Evolutionary conservation across 2,888 invertebrate species (phyloP).

Genomic region (Acleris cristana): DNA sequence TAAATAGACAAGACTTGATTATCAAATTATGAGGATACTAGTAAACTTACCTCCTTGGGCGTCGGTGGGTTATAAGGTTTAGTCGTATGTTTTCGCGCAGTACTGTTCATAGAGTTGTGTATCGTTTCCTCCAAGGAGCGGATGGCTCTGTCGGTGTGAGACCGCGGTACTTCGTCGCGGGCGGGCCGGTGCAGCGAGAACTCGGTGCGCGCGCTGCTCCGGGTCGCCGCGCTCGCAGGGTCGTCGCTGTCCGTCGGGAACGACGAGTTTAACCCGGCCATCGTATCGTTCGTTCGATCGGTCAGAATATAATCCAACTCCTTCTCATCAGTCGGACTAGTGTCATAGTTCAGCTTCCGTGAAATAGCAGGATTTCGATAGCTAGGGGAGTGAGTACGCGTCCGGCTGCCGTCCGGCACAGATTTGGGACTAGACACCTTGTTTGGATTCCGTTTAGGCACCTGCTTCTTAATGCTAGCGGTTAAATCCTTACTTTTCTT

Average conservation of each 20-base stretch:
- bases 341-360: constrained; percentile 66
- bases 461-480: constrained; percentile 61
- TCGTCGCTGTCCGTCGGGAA: constrained; percentile 68
- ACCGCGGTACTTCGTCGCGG: constrained; percentile 38
- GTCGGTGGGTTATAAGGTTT: constrained; percentile 49
- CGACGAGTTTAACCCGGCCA: constrained; percentile 77
- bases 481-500: constrained; percentile 70
- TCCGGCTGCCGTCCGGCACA: constrained; percentile 52
- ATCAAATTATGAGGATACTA: not conserved
- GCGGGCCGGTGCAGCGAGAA: constrained; percentile 43
- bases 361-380: constrained; percentile 51
- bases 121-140: constrained; percentile 54
- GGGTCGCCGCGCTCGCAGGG: too few relatives aligned
- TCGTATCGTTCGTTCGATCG: constrained; percentile 78
- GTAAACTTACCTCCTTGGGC: constrained; percentile 61
- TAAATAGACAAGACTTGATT: too few relatives aligned
- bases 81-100: constrained; percentile 35
- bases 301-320: constrained; percentile 69
- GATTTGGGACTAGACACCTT: constrained; percentile 38
- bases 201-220: constrained; percentile 40
- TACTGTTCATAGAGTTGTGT: constrained; percentile 54
- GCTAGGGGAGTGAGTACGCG: constrained; percentile 60
- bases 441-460: not conserved
- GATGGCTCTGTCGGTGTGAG: constrained; percentile 53
- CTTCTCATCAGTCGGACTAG: constrained; percentile 62